Evolutionary conservation across 2,797 vertebrate genomes (phyloP), one percentile per base, ranked within the genome.

Genomic region (Tiaroga cobitis): DNA sequence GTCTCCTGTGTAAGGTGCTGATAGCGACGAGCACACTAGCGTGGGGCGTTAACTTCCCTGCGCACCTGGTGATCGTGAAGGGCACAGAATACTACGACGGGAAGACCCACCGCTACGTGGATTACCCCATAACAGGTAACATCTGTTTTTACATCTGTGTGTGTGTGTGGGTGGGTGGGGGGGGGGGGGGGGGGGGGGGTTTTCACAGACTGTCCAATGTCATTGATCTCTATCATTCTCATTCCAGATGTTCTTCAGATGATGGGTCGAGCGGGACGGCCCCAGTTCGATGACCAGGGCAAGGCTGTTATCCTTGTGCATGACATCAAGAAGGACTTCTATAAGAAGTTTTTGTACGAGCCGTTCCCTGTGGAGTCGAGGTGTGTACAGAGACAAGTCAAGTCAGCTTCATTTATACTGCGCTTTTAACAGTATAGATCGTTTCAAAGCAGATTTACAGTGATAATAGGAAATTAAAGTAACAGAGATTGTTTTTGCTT

Each of bases 271-370:
- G 98, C 98, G 84, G 98, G 98, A 81, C 95, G 98, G 74, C 98
- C 98, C 79, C 98, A 99, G 91, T 99, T 98, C 73, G 98, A 99
- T 90, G 97, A 99, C 92, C 97, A 99, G 93, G 98, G 98, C 88
- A 99, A 99, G 95, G 97, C 98, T 5, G 97, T 99, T 46, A 99
- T 99, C 93, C 95, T 99, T 1, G 98, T 99, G 84, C 98, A 99
- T 82, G 98, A 99, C 92, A 97, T 99, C 90, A 99, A 99, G 92
- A 99, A 99, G 93, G 98, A 99, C 91, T 99, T 99, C 93, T 99
- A 99, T 92, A 99, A 99, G 95, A 99, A 99, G 93, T 99, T 99
- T 90, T 97, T 99, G 72, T 99, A 99, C 81, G 98, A 99, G 89
- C 98, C 98, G 15, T 99, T 99, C 87, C 98, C 98, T 49, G 98